Evolutionary conservation across 2,113 vertebrate genomes (phyloP), one percentile per base, ranked within the genome.

Genomic region (Siphamia tubifer): DNA sequence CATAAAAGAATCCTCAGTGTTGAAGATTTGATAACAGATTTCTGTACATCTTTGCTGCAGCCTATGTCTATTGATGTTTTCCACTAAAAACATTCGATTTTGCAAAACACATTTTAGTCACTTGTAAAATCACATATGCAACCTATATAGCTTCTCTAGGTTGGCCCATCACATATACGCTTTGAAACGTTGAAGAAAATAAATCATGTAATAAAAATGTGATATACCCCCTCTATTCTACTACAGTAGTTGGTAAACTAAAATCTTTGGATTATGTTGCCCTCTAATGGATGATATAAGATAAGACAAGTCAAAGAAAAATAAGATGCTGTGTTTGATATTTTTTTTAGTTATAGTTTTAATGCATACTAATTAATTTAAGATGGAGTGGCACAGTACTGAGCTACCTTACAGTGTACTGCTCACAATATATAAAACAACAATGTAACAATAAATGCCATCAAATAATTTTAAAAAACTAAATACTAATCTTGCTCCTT

Each of bases 251-350:
- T 8, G 25, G n/a, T 23, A 23, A 47, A 52, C 25, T 60, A 16
- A 52, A 67, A 56, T 17, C 55, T 44, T 13, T 60, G 56, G 61
- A 44, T 60, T 82, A 23, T 82, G 74, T 70, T 80, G 70, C 75
- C 81, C 77, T 83, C 83, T 78, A 32, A 81, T 82, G 83, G 79
- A 63, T 16, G 12, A 16, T 51, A 15, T 8, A 20, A 38, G 60
- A 9, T 6, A 32, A 35, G 38, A 8, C 20, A 57, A 48, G 16
- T 4, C 21, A 16, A 20, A 35, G 10, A 23, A 6, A n/a, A 0
- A 8, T 10, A 10, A 10, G 4, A n/a, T n/a, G n/a, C n/a, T 11
- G 11, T n/a, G 3, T n/a, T 27, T 4, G 6, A 4, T 12, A 21
- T 28, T 5, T 13, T 27, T 48, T 4, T 49, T 5, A 25, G 27